Evolutionary conservation across 2,113 vertebrate genomes (phyloP).

Genomic region (Athene noctua): DNA sequence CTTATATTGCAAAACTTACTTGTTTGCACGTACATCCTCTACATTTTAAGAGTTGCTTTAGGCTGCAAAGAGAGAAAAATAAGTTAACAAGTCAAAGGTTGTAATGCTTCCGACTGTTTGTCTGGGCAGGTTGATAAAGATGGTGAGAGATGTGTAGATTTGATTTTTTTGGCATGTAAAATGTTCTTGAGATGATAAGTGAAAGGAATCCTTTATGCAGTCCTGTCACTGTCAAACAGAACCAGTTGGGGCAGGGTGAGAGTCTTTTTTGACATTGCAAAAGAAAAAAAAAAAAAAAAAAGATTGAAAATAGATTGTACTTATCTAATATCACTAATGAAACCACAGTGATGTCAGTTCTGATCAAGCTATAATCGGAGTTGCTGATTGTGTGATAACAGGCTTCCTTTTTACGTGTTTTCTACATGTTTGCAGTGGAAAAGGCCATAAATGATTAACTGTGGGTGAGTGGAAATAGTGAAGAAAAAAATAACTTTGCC

Average conservation of each 20-base stretch:
- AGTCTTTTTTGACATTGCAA: conserved; percentile 3
- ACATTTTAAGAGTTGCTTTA: conserved; percentile 56
- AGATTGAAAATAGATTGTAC: conserved; percentile 66
- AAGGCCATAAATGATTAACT: conserved; percentile 75
- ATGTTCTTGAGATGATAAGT: conserved; percentile 3
- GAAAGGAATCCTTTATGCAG: conserved; percentile 2
- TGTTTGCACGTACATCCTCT: conserved; percentile 3
- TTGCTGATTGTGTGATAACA: conserved; percentile 76
- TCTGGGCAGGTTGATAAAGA: conserved; percentile 33
- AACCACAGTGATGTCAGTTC: conserved; percentile 82
- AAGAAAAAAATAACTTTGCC: conserved; percentile 80
- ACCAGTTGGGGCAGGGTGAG: background rate
- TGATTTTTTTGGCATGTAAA: background rate
- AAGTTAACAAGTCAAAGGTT: conserved; percentile 72
- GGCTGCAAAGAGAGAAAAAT: conserved; percentile 74
- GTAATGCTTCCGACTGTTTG: conserved; percentile 44
- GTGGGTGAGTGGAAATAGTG: conserved; percentile 83
- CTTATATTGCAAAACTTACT: conserved; percentile 38
- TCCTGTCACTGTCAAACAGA: background rate
- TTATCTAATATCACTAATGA: conserved; percentile 76
- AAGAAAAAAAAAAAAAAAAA: conserved; percentile 19
- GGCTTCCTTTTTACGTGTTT: conserved; percentile 79
- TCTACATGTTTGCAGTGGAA: conserved; percentile 76
- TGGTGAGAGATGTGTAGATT: background rate
- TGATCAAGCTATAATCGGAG: conserved; percentile 75